Conservation (phyloP, 2,113 vertebrate species). For the Actinemys pallida region DNA sequence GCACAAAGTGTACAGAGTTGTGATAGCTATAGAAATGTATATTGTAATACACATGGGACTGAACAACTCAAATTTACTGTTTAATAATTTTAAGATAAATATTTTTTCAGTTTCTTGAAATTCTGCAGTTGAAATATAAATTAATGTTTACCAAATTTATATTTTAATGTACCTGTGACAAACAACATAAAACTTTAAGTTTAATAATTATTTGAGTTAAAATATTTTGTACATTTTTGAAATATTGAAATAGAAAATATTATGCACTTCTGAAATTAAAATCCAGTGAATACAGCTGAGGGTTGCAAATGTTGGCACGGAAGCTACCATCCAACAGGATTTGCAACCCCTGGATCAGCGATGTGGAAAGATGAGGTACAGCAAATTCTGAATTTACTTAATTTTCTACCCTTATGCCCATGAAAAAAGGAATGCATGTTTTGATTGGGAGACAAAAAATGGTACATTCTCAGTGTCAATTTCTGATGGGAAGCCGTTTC, state of each 20-base stretch:
- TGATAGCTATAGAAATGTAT: accelerated
- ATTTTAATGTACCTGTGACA: neutral
- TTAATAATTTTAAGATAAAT: neutral
- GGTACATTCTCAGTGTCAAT: neutral
- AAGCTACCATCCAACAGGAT: accelerated
- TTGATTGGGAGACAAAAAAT: neutral
- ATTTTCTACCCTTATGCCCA: accelerated
- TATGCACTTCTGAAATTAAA: accelerated
- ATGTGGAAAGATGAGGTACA: accelerated
- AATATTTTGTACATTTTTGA: accelerated
- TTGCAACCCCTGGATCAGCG: accelerated
- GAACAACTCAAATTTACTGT: accelerated
- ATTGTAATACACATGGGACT: accelerated
- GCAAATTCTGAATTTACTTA: neutral
- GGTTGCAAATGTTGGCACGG: neutral
- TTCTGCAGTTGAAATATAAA: neutral
- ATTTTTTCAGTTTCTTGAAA: neutral
- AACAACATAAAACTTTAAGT: neutral
- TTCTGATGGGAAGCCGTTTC: neutral
- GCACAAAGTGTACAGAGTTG: accelerated
- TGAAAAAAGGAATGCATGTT: accelerated
- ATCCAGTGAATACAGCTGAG: accelerated
- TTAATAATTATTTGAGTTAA: neutral
- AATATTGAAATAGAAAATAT: accelerated
- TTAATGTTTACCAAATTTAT: accelerated